These are phyloP conservation scores for Ethmia dodecea DNA, from an alignment of 2,888 invertebrate genomes.

Conservation along the genomic window DNA sequence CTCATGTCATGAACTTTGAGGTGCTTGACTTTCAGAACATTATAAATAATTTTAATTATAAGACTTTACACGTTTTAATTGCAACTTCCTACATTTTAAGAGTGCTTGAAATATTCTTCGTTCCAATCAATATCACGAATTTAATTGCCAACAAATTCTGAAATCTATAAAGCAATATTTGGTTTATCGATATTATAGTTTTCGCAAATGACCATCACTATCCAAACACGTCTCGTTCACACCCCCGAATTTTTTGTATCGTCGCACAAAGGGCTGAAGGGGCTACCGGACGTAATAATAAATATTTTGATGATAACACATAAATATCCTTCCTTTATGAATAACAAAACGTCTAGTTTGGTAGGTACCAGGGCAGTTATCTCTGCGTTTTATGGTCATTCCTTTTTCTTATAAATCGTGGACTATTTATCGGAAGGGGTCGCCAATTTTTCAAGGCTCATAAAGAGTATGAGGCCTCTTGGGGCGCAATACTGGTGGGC, in stretches of 20 bases:
- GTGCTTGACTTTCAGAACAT: too few species aligned
- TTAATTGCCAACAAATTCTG: too few species aligned
- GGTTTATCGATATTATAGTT: too few species aligned
- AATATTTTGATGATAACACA: conserved; percentile 77
- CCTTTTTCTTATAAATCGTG: conserved; percentile 62
- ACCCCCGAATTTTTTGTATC: conserved; percentile 64
- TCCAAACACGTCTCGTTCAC: conserved; percentile 44
- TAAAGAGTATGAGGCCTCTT: conserved; percentile 18
- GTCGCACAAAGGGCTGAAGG: conserved; percentile 69
- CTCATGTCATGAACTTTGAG: too few species aligned
- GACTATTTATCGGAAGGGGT: conserved; percentile 58
- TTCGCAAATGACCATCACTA: too few species aligned
- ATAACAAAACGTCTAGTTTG: conserved; percentile 67
- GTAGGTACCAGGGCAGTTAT: conserved; percentile 59
- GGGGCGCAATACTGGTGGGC: conserved; percentile 1
- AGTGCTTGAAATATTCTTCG: too few species aligned
- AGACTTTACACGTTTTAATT: too few species aligned
- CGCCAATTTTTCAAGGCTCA: conserved; percentile 43
- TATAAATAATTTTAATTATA: too few species aligned
- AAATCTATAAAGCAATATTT: too few species aligned
- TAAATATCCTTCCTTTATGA: conserved; percentile 73
- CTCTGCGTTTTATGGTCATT: conserved; percentile 58
- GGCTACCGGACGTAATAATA: conserved; percentile 69
- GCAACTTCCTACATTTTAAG: too few species aligned
- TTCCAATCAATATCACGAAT: too few species aligned